These are phyloP conservation scores for Acrocephalus arundinaceus DNA, from an alignment of 2,113 vertebrate species.

Conservation along the genomic window DNA sequence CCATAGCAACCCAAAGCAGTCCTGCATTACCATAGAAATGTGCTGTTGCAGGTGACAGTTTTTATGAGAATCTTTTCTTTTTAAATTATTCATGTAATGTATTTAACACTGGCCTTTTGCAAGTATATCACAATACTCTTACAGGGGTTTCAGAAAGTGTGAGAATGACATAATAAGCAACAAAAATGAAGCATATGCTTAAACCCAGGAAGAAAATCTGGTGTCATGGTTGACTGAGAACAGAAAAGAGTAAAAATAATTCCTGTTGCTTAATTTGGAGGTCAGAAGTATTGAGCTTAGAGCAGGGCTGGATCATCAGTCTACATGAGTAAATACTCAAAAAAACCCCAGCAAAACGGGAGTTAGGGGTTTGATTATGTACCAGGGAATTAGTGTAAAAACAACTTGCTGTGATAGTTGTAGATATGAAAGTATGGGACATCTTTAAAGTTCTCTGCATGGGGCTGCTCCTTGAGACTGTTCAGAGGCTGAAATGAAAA, in stretches of 20 bases:
- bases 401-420: background rate
- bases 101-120: conserved; percentile 11
- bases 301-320: background rate
- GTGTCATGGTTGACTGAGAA: background rate
- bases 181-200: background rate
- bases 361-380: background rate
- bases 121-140: background rate
- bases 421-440: background rate
- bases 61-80: background rate
- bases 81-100: fast-evolving
- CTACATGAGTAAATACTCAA: background rate
- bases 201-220: background rate
- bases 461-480: background rate
- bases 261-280: background rate
- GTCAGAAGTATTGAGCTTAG: background rate
- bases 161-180: background rate
- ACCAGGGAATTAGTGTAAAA: background rate
- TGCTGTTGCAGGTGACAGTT: conserved; percentile 45
- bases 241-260: background rate
- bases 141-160: background rate
- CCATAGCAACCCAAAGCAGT: conserved; percentile 56
- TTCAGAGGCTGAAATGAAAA: background rate
- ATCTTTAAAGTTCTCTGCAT: conserved; percentile 6
- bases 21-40: conserved; percentile 59
- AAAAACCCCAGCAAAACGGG: background rate